Evolutionary conservation across 92 coral and sea anemone genomes (phyloP), one percentile per base, ranked within the genome.

Genomic region (Umimayanthus kanabou): DNA sequence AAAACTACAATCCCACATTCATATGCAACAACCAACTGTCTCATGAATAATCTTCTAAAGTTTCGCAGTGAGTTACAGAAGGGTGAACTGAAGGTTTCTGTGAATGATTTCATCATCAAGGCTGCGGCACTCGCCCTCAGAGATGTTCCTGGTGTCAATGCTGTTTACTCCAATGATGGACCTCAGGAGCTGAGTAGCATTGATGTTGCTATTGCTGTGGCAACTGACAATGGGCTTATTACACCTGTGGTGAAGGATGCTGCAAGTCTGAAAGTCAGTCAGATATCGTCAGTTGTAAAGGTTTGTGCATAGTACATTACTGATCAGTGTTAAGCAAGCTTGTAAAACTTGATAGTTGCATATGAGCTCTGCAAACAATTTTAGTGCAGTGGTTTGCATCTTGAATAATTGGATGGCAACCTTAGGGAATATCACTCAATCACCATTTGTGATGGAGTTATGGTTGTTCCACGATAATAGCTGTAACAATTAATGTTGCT

Each of bases 241-340:
- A 95, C 98, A 83, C 98, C 99, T 23, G 95, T 96, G 40, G 86
- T 96, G 42, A 91, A 93, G 87, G 85, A 92, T 91, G 99, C 96
- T 15, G 91, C 92, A 45, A 84, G 74, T 80, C 81, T 96, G 73
- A 79, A 92, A 83, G 89, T 95, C 74, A 49, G 92, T 45, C 94
- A 95, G 84, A 94, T 96, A 84, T 93, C 99, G 25, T 77, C 93
- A 20, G 85, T 90, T 80, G 93, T 95, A 47, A 91, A 91, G 93
- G 99, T 96, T 65, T 71, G 92, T 85, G 6, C 22, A 25, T 25
- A 65, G 39, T 79, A 25, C 4, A 4, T 9, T 9, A 25, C 25
- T 14, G 37, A 53, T 53, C 58, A 53, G 4, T 53, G 3, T 13
- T 53, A 9, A 53, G 58, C 58, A 16, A 53, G 58, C 58, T 14